Evolutionary conservation across 1,140 invertebrate species (phyloP).

Genomic region (Dermatophagoides farinae): DNA sequence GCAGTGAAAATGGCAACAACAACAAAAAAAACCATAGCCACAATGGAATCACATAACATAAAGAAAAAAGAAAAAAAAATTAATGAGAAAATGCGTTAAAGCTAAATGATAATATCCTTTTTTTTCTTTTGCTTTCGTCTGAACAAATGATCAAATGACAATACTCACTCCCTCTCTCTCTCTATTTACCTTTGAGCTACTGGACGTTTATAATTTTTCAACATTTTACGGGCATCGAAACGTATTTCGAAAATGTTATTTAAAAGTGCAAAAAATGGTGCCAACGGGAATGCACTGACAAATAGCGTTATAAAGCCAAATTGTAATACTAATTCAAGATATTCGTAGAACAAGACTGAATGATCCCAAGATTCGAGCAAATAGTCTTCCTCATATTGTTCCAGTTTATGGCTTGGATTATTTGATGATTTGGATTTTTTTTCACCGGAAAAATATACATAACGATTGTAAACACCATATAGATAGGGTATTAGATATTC

Average conservation of each 20-base stretch:
- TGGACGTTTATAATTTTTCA: slow-evolving; percentile 57
- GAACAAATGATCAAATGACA: neutral
- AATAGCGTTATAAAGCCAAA: slow-evolving; percentile 79
- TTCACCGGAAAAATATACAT: neutral
- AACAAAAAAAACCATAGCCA: neutral
- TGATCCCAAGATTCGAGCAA: slow-evolving; percentile 69
- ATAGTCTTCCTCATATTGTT: slow-evolving; percentile 76
- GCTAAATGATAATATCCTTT: no score
- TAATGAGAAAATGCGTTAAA: no score
- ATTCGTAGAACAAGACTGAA: slow-evolving; percentile 80
- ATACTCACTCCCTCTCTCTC: no score
- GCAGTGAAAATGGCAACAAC: neutral
- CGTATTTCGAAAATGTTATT: slow-evolving; percentile 78
- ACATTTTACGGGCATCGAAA: slow-evolving; percentile 61
- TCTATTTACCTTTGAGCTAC: slow-evolving; percentile 45
- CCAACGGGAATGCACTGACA: slow-evolving; percentile 67
- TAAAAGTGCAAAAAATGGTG: slow-evolving; percentile 58
- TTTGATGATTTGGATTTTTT: neutral
- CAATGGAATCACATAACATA: no score
- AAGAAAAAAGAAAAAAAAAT: no score
- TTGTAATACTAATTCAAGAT: slow-evolving; percentile 88
- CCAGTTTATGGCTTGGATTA: slow-evolving; percentile 12
- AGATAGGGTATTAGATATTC: slow-evolving; percentile 36
- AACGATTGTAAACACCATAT: slow-evolving; percentile 18
- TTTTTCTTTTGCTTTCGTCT: neutral